Evolutionary conservation across 2,888 invertebrate genomes (phyloP).

Genomic region (Noctua pronuba): DNA sequence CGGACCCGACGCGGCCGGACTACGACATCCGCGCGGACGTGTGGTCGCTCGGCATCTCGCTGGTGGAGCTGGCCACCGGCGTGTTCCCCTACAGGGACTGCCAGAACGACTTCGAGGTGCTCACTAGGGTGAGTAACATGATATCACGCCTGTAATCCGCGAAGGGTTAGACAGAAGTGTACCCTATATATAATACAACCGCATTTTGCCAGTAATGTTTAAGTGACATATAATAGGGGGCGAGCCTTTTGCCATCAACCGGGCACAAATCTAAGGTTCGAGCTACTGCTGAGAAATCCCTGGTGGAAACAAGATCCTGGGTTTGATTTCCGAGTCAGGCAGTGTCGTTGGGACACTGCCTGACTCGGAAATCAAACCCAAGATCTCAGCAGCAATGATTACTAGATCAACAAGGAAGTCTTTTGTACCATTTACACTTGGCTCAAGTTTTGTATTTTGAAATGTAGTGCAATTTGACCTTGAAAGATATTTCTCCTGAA

Average conservation of each 20-base stretch:
- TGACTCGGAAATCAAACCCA: background rate
- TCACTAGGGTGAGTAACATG: constrained; percentile 92
- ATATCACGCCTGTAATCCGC: too few relatives aligned
- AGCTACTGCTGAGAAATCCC: background rate
- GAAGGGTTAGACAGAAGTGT: background rate
- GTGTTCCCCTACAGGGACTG: constrained; percentile 98
- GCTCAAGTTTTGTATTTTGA: background rate
- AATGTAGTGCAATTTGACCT: background rate
- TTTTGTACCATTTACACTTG: background rate
- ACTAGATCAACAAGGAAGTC: background rate
- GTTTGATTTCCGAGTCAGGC: too few relatives aligned
- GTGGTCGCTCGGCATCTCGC: constrained; percentile 99
- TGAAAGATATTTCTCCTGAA: background rate
- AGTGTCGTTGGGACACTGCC: too few relatives aligned
- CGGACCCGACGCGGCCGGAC: constrained; percentile 97
- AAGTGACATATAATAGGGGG: too few relatives aligned
- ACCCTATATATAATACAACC: background rate
- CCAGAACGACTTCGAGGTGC: constrained; percentile 99
- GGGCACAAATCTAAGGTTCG: background rate
- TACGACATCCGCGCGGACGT: constrained; percentile 99
- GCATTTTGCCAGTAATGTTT: background rate
- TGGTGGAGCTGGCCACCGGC: constrained; percentile 99
- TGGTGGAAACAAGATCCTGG: too few relatives aligned
- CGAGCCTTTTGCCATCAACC: background rate
- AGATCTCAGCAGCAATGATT: too few relatives aligned